phyloP scores from a whole-genome alignment of 2,113 vertebrate genomes.

The Pogonocichla stellata region DNA sequence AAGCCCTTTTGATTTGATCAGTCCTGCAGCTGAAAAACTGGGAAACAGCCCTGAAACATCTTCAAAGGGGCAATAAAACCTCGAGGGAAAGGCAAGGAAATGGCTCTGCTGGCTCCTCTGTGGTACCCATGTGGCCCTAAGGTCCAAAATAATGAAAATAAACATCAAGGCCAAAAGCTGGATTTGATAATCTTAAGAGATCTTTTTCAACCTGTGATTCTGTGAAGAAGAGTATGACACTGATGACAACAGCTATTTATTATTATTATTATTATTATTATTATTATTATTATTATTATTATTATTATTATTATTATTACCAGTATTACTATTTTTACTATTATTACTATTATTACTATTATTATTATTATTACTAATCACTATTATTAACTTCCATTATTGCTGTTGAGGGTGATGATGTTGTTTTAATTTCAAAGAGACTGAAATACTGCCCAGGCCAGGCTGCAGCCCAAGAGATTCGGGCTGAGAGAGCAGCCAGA shows the following conservation, averaged over 20 bases:
- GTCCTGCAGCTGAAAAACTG: not conserved
- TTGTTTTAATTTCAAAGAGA: not conserved
- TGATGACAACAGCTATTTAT: too few relatives aligned
- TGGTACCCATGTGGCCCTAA: not conserved
- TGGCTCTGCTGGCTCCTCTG: not conserved
- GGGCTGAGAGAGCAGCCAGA: not conserved
- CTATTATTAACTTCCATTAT: too few relatives aligned
- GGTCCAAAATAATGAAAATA: not conserved
- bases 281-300: too few relatives aligned
- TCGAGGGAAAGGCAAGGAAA: not conserved
- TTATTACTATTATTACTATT: too few relatives aligned
- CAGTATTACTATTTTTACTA: too few relatives aligned
- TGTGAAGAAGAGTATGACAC: not conserved
- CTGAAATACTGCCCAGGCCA: not conserved
- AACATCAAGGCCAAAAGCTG: not conserved
- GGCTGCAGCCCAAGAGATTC: not conserved
- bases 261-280: fast-evolving
- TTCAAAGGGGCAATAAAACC: not conserved
- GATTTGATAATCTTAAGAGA: not conserved
- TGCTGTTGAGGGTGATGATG: not conserved
- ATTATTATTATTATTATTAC: too few relatives aligned
- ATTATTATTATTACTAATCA: too few relatives aligned
- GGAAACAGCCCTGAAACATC: not conserved
- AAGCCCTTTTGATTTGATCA: not conserved
- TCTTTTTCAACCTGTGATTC: not conserved